Base-by-base conservation (phyloP, 2,113 vertebrate genomes). In the Ammospiza caudacuta region DNA sequence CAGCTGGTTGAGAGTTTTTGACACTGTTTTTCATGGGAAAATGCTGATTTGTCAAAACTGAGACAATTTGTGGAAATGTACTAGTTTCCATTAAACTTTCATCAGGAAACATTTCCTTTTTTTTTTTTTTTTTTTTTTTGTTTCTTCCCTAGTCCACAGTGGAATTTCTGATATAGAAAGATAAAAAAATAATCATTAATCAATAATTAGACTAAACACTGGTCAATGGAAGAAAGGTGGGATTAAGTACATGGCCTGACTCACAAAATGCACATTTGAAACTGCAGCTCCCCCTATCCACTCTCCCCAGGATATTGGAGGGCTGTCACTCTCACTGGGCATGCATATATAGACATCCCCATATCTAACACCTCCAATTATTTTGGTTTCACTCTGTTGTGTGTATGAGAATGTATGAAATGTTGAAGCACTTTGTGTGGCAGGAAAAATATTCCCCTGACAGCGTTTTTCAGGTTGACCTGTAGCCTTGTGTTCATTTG, bases 1-100 rank as follows among this genome's bases (percentile, higher is more conserved):
- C 83, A 90, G 46, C 35, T 75, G 61, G 33, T 90, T 86, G 68
- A 97, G 95, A 92, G 76, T 39, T 78, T 89, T 94, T 95, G 94
- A 96, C 89, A 64, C 83, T 93, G 89, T 78, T 97, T 93, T 94
- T 95, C 95, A 84, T 97, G 94, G 95, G 96, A 97, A 94, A 97
- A 96, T 94, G 96, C 96, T 95, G 95, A 94, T 96, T 92, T 90
- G 73, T 96, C 91, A 95, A 94, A 97, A 96, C 92, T 61, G 83
- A 93, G 95, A 97, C 96, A 96, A 97, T 97, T 96, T 92, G 92
- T 94, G 96, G 95, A 97, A 97, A 96, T 78, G 86, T 94, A 95
- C 92, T 61, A 70, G 68, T 94, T 96, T 97, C 92, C 83, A 96
- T 86, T 67, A 83, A 86, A 93, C 83, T 88, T 96, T 94, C 88